These are phyloP conservation scores for Rhinatrema bivittatum DNA, from an alignment of 2,797 vertebrate genomes.

Conservation along the genomic window DNA sequence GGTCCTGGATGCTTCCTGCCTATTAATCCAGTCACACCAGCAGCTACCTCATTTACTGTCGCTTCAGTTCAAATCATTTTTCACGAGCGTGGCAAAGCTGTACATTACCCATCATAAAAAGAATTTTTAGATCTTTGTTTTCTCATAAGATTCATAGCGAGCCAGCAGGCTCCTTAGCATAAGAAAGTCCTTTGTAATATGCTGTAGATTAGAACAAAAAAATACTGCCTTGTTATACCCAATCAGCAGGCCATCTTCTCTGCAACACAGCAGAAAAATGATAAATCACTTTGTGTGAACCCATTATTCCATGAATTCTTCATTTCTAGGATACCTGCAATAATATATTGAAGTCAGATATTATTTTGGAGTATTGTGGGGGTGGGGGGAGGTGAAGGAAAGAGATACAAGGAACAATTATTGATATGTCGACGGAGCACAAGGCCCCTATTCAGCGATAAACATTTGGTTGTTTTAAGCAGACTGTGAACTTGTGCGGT, in stretches of 20 bases:
- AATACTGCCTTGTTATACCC: background rate
- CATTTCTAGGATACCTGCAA: constrained; percentile 11
- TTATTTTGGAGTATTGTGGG: constrained; percentile 12
- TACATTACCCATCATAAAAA: background rate
- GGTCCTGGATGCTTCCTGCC: background rate
- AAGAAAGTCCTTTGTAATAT: constrained; percentile 5
- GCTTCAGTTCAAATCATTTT: background rate
- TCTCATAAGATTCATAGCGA: constrained; percentile 8
- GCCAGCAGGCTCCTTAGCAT: constrained; percentile 5
- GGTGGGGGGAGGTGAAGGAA: constrained; percentile 6
- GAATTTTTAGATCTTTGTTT: no score
- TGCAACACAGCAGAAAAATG: constrained; percentile 17
- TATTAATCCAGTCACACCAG: constrained; percentile 4
- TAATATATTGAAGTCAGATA: constrained; percentile 17
- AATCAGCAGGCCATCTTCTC: background rate
- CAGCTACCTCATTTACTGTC: constrained; percentile 2
- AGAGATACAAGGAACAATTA: no score
- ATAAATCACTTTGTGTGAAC: constrained; percentile 7
- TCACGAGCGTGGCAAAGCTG: background rate
- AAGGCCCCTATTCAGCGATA: no score
- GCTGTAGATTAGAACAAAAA: background rate
- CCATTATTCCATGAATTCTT: constrained; percentile 10
- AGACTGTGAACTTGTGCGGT: no score
- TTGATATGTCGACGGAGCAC: no score
- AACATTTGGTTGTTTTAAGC: no score